Evolutionary conservation across 2,888 invertebrate genomes (phyloP).

Genomic region (Micoletzkya japonica): DNA sequence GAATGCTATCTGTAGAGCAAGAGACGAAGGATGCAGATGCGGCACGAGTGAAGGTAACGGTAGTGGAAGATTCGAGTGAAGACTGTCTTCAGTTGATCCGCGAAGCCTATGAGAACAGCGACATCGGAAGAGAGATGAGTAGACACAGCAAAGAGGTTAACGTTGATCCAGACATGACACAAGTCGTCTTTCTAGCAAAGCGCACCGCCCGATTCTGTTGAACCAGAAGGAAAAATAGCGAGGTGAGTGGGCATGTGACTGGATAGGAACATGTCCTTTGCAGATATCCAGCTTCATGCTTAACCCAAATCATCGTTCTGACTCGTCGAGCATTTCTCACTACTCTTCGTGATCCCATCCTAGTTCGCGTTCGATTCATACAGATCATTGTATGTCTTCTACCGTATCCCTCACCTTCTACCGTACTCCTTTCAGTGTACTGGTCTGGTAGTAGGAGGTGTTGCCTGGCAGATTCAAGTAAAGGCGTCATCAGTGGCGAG

Average conservation of each 20-base stretch:
- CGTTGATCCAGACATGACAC: conserved; percentile 1
- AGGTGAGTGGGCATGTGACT: background rate
- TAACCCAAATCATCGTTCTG: conserved; percentile 83
- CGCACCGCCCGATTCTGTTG: background rate
- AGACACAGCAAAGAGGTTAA: background rate
- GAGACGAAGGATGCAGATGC: conserved; percentile 41
- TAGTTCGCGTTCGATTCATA: conserved; percentile 83
- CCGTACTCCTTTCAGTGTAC: conserved; percentile 37
- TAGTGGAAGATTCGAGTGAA: background rate
- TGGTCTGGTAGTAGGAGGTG: conserved; percentile 45
- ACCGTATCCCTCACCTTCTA: background rate
- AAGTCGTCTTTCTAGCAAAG: conserved; percentile 10
- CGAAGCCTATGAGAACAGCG: background rate
- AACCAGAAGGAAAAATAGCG: background rate
- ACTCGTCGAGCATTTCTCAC: conserved; percentile 88
- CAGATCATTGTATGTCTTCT: conserved; percentile 78
- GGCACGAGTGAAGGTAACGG: conserved; percentile 34
- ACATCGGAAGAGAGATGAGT: background rate
- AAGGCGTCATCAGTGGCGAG: conserved; percentile 44
- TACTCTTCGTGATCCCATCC: conserved; percentile 84
- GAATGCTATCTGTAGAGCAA: conserved; percentile 45
- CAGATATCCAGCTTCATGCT: conserved; percentile 82
- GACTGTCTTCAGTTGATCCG: background rate
- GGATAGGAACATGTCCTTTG: background rate
- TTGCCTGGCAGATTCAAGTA: conserved; percentile 40